Evolutionary conservation across 1,140 invertebrate genomes (phyloP), one percentile per base, ranked within the genome.

Genomic region (Caenorhabditis inopinata): DNA sequence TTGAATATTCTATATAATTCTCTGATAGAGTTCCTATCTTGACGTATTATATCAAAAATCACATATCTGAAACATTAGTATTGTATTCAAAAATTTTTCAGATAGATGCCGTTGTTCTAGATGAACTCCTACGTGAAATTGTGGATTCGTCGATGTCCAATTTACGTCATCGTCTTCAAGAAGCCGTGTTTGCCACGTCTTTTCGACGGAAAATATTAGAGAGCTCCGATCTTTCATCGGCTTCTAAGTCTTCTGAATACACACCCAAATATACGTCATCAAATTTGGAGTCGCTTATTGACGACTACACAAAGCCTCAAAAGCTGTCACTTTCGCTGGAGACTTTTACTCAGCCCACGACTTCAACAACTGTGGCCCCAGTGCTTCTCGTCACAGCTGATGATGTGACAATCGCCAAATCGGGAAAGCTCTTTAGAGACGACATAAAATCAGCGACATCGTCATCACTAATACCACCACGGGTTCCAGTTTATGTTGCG

Each of bases 181-280:
- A 68, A 68, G 58, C 58, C 7, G 58, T 68, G 0, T 68, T 68
- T 21, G 58, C 58, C 58, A 68, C 58, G 58, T 68, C 58, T 38
- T 68, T 68, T 18, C 29, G 58, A 11, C 29, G 58, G 11, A 68
- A 68, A 29, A 42, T 68, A 21, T 11, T 68, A 1, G 58, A 38
- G 21, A 23, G 38, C 11, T 25, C 27, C 12, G 58, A 23, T 18
- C 35, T 18, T n/a, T 35, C 29, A 38, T 58, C 51, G 6, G 18
- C 5, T 58, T 58, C 51, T 58, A 16, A 29, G n/a, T 58, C 51
- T 7, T 23, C 18, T 16, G 4, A 38, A 0, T 16, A 29, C 18
- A 42, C 5, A 7, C 38, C 38, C 6, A 29, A 29, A 38, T n/a
- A n/a, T n/a, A n/a, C n/a, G n/a, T n/a, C n/a, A n/a, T n/a, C n/a